Conservation (phyloP, 2,888 invertebrate genomes). For the Drosophila flavopinicola region DNA sequence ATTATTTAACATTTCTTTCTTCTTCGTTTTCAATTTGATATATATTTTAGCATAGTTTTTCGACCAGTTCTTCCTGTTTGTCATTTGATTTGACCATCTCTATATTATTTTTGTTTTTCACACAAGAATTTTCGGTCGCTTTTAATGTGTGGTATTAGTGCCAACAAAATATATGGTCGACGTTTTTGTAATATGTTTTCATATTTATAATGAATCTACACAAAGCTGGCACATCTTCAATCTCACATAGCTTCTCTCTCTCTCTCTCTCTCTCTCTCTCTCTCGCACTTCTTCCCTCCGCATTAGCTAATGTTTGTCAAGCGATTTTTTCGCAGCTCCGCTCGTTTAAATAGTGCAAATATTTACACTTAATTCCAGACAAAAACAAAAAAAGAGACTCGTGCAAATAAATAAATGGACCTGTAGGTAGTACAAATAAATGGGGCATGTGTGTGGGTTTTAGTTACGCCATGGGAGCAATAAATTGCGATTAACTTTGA, state of each 20-base stretch:
- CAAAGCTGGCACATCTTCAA: slow-evolving; percentile 32
- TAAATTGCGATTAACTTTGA: slow-evolving; percentile 66
- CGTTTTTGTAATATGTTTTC: slow-evolving; percentile 29
- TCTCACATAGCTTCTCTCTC: too few species aligned
- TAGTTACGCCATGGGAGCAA: slow-evolving; percentile 41
- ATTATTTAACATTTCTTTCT: too few species aligned
- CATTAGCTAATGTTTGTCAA: slow-evolving; percentile 10
- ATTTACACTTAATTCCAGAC: slow-evolving; percentile 30
- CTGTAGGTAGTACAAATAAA: too few species aligned
- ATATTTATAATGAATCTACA: slow-evolving; percentile 44
- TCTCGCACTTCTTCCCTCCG: too few species aligned
- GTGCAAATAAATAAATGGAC: slow-evolving; percentile 19
- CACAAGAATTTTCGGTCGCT: slow-evolving; percentile 22
- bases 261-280: too few species aligned
- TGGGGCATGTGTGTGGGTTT: slow-evolving; percentile 17
- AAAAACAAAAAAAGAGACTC: slow-evolving; percentile 8
- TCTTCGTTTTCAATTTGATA: too few species aligned
- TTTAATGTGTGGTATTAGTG: slow-evolving; percentile 57
- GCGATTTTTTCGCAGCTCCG: slow-evolving; percentile 25
- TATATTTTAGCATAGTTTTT: too few species aligned
- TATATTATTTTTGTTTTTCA: neutral
- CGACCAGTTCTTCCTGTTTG: slow-evolving; percentile 11
- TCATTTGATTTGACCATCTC: slow-evolving; percentile 9
- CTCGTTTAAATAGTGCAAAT: slow-evolving; percentile 43
- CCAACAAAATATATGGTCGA: slow-evolving; percentile 58